phyloP scores from a whole-genome alignment of 92 coral and sea anemone species.

The Epizoanthus rinbou region DNA sequence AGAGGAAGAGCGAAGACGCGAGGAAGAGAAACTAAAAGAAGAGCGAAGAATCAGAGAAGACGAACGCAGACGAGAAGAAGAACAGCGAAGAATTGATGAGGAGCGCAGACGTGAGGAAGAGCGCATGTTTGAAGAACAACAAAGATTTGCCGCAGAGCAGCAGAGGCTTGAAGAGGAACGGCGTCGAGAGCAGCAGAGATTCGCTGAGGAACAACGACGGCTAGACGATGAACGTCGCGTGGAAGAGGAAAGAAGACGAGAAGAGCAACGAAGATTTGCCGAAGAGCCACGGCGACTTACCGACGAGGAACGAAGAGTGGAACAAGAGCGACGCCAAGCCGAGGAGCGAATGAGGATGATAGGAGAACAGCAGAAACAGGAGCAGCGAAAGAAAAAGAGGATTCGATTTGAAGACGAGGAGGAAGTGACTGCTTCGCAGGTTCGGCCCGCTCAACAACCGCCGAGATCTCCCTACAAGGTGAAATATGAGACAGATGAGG shows the following conservation, averaged over 20 bases:
- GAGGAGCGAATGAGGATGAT: conserved; percentile 67
- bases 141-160: conserved; percentile 63
- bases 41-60: conserved; percentile 44
- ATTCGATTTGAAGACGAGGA: conserved; percentile 74
- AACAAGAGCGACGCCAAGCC: conserved; percentile 67
- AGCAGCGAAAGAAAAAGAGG: conserved; percentile 46
- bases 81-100: conserved; percentile 49
- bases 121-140: conserved; percentile 55
- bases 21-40: conserved; percentile 46
- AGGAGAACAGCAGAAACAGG: conserved; percentile 56
- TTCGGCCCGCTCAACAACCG: conserved; percentile 34
- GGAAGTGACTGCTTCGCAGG: not conserved
- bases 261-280: conserved; percentile 59
- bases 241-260: conserved; percentile 66
- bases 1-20: conserved; percentile 55
- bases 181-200: conserved; percentile 67
- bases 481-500: conserved; percentile 56
- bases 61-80: conserved; percentile 53
- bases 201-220: conserved; percentile 64
- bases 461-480: conserved; percentile 43
- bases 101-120: conserved; percentile 51
- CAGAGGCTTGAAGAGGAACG: conserved; percentile 78
- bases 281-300: conserved; percentile 46
- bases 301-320: conserved; percentile 61
- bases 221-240: conserved; percentile 62